Evolutionary conservation across 30 jellyfish, hydroid and myxozoan genomes (phyloP).

Genomic region (Pseudorhiza aurosa): DNA sequence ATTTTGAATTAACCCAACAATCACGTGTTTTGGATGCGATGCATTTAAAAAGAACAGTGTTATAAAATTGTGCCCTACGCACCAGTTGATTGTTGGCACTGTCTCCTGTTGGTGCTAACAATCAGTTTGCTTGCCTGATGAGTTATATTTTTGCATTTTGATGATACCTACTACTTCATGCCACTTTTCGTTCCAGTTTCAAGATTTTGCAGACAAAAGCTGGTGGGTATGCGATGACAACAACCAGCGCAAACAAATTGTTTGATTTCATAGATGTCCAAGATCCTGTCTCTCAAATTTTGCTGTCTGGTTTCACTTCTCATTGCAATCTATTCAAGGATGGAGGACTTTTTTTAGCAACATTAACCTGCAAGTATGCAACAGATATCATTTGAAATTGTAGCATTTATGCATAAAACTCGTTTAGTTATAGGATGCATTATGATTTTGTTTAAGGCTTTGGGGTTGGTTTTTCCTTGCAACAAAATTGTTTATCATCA

Average conservation of each 20-base stretch:
- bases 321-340: constrained; percentile 28
- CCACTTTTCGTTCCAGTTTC: constrained; percentile 8
- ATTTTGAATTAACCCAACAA: no score
- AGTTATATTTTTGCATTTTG: neutral
- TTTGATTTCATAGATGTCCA: constrained; percentile 15
- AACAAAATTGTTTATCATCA: no score
- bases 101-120: no score
- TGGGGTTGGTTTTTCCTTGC: no score
- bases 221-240: constrained; percentile 60
- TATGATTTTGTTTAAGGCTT: no score
- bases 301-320: constrained; percentile 42
- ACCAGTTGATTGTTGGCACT: no score
- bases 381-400: no score
- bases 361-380: constrained; percentile 18
- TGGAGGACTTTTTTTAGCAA: constrained; percentile 61
- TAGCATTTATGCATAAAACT: no score
- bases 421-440: no score
- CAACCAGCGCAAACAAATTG: constrained; percentile 46
- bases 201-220: constrained; percentile 39
- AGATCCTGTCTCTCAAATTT: constrained; percentile 29
- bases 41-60: no score
- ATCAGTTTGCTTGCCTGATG: neutral
- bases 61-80: no score
- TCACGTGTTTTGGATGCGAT: no score
- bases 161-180: neutral